A percentile compares a stretch with the other conserved stretches of the same genome.
phyloP scores from a whole-genome alignment of 2,797 vertebrate genomes.

The Lithobates sylvaticus region DNA sequence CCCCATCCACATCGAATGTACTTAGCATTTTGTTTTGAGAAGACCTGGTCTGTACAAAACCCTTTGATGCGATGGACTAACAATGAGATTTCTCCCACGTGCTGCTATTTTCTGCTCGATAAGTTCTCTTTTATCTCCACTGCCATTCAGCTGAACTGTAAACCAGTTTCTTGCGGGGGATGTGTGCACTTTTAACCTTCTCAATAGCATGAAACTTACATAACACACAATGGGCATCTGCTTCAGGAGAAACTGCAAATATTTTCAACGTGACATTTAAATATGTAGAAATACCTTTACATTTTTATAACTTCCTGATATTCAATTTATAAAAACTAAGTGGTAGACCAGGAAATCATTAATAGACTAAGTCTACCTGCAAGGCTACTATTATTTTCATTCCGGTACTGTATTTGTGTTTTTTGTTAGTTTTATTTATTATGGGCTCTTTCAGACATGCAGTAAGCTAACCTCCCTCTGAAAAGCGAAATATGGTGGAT shows the following conservation, averaged over 20 bases:
- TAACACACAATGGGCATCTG: conserved; percentile 10
- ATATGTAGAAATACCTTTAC: too few species aligned
- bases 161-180: conserved; percentile 44
- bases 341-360: too few species aligned
- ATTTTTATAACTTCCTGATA: too few species aligned
- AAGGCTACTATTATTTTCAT: too few species aligned
- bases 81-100: conserved; percentile 57
- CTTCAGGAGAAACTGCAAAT: conserved; percentile 12
- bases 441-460: too few species aligned
- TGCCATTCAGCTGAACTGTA: conserved; percentile 56
- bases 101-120: conserved; percentile 56
- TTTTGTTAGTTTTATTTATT: too few species aligned
- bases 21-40: background rate
- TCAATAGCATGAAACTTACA: conserved; percentile 34
- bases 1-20: background rate
- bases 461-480: too few species aligned
- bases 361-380: too few species aligned
- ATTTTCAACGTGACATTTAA: conserved; percentile 3
- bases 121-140: conserved; percentile 58
- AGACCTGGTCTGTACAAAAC: conserved; percentile 17
- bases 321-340: too few species aligned
- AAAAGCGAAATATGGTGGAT: too few species aligned
- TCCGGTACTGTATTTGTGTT: too few species aligned
- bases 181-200: conserved; percentile 53
- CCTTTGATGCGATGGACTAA: conserved; percentile 48